Base-by-base conservation (phyloP, 1,140 invertebrate genomes). In the Trichomalopsis sarcophagae region DNA sequence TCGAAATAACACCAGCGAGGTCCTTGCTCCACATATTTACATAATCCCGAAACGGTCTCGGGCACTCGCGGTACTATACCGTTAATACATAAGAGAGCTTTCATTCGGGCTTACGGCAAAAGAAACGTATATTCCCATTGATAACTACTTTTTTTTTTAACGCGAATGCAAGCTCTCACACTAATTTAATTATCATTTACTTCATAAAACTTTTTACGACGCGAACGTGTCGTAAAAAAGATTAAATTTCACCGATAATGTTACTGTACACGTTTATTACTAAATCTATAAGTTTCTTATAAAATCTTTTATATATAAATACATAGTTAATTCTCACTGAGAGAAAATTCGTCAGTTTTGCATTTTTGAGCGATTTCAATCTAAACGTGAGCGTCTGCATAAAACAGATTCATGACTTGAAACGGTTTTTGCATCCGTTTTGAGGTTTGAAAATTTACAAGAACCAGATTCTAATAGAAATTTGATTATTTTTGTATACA, bases 1-100 rank as follows among this genome's bases (percentile, higher is more conserved):
- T 79, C 23, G 30, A 78, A 84, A 84, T 84, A 84, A 84, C 66
- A 73, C 76, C 82, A 82, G 81, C 81, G 81, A 82, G 81, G 81
- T 82, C 81, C 81, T 82, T 75, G 81, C 81, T 82, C 81, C 81
- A 82, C 21, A 82, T 82, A 82, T 82, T 82, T 82, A 82, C 81
- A 82, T 82, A 82, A 82, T 82, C 81, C 71, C 81, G 71, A 82
- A 62, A 74, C 80, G 21, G 23, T 75, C 71, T 81, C 79, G 36
- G 68, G 79, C 21, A 73, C 79, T 82, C 71, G 71, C 71, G 47
- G 71, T 27, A 36, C 36, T 69, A 82, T 74, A 27, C 27, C 30
- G 66, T 75, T 21, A 50, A 73, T 47, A 78, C 76, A 62, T 30
- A 62, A 78, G 44, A 55, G 50, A 78, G 50, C 27, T 78, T 30